Conservation (phyloP, 2,797 vertebrate species). For the Triplophysa bombifrons region DNA sequence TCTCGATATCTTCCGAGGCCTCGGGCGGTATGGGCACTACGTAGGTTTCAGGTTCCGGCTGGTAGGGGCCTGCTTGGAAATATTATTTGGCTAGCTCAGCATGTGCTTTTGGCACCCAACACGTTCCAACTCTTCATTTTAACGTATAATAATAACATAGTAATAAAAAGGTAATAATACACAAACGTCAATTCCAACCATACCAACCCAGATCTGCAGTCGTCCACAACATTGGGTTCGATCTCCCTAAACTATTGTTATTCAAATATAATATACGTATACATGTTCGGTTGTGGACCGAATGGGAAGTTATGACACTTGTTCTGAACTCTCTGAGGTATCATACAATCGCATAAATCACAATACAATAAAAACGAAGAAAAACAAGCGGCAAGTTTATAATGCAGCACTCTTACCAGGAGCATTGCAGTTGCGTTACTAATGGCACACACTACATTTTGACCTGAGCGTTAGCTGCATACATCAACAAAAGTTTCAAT, state of each 20-base stretch:
- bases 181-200: conserved; percentile 16
- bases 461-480: conserved; percentile 78
- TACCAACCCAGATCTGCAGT: conserved; percentile 17
- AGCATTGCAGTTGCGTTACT: conserved; percentile 75
- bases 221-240: conserved; percentile 17
- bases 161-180: background rate
- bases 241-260: conserved; percentile 12
- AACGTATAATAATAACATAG: background rate
- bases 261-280: conserved; percentile 10
- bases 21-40: conserved; percentile 90
- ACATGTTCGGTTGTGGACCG: background rate
- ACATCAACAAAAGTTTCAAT: conserved; percentile 68
- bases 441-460: conserved; percentile 80
- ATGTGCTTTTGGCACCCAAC: conserved; percentile 52
- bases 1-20: conserved; percentile 86
- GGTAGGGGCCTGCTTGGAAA: conserved; percentile 92
- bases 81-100: conserved; percentile 91
- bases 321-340: conserved; percentile 70
- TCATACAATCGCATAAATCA: conserved; percentile 75
- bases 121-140: conserved; percentile 21
- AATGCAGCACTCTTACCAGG: conserved; percentile 70
- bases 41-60: conserved; percentile 87
- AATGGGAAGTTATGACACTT: background rate
- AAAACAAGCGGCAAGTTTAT: conserved; percentile 64
- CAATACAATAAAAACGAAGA: conserved; percentile 63